Evolutionary conservation across 2,888 invertebrate species (phyloP).

Genomic region (Fragum sueziense): DNA sequence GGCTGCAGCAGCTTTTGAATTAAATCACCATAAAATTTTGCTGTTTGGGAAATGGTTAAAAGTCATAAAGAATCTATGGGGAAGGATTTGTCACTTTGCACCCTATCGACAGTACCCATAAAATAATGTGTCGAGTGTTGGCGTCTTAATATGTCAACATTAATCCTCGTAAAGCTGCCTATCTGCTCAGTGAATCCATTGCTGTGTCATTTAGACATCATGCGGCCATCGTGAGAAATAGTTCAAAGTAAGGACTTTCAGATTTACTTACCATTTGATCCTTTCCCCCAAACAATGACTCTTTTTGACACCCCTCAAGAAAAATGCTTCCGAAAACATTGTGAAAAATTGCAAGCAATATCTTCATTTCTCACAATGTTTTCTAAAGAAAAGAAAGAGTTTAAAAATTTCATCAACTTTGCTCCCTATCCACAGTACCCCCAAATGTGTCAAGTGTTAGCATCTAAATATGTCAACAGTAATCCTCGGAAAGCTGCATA

Average conservation of each 20-base stretch:
- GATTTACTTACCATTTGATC: too few species aligned
- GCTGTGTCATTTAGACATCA: conserved; percentile 78
- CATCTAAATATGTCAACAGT: conserved; percentile 59
- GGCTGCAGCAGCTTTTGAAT: not conserved
- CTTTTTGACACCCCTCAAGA: too few species aligned
- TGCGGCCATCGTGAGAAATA: conserved; percentile 66
- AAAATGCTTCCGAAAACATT: too few species aligned
- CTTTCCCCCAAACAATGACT: too few species aligned
- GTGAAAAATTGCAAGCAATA: too few species aligned
- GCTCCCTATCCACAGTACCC: conserved; percentile 72
- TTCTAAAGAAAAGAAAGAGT: too few species aligned
- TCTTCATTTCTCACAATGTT: too few species aligned
- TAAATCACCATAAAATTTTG: too few species aligned
- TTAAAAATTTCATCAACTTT: conserved; percentile 67
- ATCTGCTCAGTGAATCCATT: conserved; percentile 75
- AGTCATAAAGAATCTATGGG: conserved; percentile 64
- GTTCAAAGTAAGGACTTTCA: conserved; percentile 69
- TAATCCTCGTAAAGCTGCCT: conserved; percentile 67
- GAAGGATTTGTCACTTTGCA: conserved; percentile 69
- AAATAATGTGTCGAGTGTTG: conserved; percentile 71
- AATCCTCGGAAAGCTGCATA: conserved; percentile 69
- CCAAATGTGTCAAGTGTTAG: conserved; percentile 71
- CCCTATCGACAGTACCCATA: conserved; percentile 68
- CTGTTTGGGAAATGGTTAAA: too few species aligned
- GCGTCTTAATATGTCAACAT: conserved; percentile 64